Conservation (phyloP, 2,113 vertebrate genomes). For the Meleagris gallopavo region DNA sequence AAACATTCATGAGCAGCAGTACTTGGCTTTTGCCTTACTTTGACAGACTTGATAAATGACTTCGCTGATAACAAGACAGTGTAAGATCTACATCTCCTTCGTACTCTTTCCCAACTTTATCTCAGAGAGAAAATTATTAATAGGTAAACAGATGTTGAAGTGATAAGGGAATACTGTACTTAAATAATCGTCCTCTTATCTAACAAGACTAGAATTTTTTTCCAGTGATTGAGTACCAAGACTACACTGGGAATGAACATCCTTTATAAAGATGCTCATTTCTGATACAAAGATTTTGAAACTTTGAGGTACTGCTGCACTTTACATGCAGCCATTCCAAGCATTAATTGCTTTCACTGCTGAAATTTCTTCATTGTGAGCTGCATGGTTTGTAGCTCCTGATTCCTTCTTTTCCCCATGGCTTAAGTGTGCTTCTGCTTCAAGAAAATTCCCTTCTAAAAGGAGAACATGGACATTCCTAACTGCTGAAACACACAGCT, state of each 20-base stretch:
- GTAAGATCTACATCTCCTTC: neutral
- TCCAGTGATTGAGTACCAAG: neutral
- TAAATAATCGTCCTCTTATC: neutral
- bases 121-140: neutral
- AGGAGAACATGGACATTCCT: neutral
- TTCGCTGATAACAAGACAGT: neutral
- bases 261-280: neutral
- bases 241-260: neutral
- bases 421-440: neutral
- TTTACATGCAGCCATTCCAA: neutral
- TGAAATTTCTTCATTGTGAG: neutral
- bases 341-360: neutral
- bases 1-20: rapidly evolving
- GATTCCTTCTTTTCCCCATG: neutral
- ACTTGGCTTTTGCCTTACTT: rapidly evolving
- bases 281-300: neutral
- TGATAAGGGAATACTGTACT: neutral
- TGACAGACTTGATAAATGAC: neutral
- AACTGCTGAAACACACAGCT: neutral
- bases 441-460: neutral
- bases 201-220: neutral
- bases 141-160: neutral
- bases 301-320: neutral
- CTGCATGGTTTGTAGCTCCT: neutral
- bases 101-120: neutral